A percentile compares a stretch with the other conserved stretches of the same genome.
These are phyloP conservation scores for Diarsia dahlii DNA, from an alignment of 2,888 invertebrate genomes.

Conservation along the genomic window DNA sequence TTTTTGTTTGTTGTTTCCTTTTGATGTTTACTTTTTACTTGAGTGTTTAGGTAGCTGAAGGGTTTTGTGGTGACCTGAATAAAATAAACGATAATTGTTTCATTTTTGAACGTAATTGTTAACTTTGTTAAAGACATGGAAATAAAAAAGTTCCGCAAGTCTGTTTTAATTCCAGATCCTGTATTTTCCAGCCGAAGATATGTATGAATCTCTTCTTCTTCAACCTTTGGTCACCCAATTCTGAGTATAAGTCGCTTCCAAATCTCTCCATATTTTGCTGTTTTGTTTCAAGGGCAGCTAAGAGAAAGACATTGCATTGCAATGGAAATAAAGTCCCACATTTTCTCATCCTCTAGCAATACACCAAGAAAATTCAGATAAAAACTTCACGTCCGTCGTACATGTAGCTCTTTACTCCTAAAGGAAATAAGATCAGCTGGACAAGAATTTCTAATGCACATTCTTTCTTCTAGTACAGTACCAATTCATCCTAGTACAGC, in stretches of 20 bases:
- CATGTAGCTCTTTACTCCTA: not conserved
- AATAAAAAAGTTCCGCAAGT: too few species aligned
- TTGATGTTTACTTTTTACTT: slow-evolving; percentile 21
- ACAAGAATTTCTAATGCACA: slow-evolving; percentile 42
- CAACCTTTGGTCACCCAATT: too few species aligned
- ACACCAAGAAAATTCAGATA: not conserved
- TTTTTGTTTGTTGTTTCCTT: slow-evolving; percentile 31
- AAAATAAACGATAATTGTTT: not conserved
- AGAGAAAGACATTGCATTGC: not conserved
- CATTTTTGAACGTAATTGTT: not conserved
- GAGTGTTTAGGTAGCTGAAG: not conserved
- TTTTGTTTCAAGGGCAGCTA: not conserved
- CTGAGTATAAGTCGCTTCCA: too few species aligned
- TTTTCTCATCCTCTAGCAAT: slow-evolving; percentile 17
- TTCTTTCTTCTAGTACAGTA: slow-evolving; percentile 50
- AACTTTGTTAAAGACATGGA: not conserved
- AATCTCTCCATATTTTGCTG: too few species aligned
- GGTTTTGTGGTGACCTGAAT: slow-evolving; percentile 7
- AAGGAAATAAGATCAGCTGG: slow-evolving; percentile 49
- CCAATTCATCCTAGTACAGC: slow-evolving; percentile 42
- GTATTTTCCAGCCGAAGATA: not conserved
- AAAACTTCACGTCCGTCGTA: not conserved
- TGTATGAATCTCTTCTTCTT: not conserved
- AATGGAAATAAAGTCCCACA: not conserved
- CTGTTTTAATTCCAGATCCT: not conserved